A percentile compares a stretch with the other conserved stretches of the same genome.
Conservation (phyloP, 1,140 invertebrate genomes). For the Delia radicum region DNA sequence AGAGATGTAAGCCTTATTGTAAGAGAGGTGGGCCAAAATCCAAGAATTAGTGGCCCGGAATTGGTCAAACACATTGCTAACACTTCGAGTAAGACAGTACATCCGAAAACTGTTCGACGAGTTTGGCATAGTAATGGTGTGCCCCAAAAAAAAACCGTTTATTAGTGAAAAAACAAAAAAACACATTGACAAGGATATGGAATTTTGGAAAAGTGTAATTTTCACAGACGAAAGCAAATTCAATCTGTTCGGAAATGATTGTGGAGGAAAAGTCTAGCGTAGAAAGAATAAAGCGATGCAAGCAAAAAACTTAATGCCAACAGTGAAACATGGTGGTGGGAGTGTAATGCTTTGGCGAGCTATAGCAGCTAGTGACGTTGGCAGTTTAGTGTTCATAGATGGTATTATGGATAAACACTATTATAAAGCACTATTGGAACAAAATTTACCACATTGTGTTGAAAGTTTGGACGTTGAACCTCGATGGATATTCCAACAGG, state of each 20-base stretch:
- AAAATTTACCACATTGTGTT: conserved; percentile 28
- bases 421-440: conserved; percentile 32
- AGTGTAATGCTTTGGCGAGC: conserved; percentile 33
- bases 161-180: neutral
- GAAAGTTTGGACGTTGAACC: conserved; percentile 28
- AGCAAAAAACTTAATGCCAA: conserved; percentile 7
- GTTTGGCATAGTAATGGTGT: no score
- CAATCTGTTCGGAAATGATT: neutral
- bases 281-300: neutral
- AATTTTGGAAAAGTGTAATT: neutral
- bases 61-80: neutral
- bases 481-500: conserved; percentile 33
- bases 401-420: conserved; percentile 26
- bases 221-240: neutral
- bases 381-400: conserved; percentile 25
- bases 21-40: neutral
- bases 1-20: neutral
- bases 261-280: neutral
- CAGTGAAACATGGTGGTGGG: conserved; percentile 34
- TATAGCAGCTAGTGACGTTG: conserved; percentile 26
- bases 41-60: neutral
- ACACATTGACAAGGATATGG: neutral
- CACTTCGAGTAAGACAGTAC: neutral
- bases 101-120: neutral
- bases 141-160: no score